Evolutionary conservation across 2,113 vertebrate species (phyloP).

Genomic region (Erinaceus europaeus): DNA sequence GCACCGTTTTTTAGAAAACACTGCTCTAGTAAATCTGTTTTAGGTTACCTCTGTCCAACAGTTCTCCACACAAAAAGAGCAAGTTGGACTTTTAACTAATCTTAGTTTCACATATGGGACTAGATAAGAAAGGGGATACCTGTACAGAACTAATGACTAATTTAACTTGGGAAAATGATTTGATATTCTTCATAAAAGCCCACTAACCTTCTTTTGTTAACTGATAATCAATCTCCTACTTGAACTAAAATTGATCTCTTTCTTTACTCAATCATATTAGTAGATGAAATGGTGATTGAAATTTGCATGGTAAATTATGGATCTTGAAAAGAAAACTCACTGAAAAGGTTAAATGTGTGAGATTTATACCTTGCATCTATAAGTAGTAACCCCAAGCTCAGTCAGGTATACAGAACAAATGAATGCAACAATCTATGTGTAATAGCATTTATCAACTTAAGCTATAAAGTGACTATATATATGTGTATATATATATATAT

Average conservation of each 20-base stretch:
- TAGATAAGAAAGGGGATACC: background rate
- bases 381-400: background rate
- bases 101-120: background rate
- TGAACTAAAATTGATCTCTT: background rate
- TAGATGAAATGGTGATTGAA: conserved; percentile 17
- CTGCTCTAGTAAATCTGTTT: background rate
- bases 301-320: background rate
- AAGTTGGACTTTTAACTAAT: background rate
- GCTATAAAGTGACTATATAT: background rate
- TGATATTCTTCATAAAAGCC: background rate
- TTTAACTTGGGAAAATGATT: background rate
- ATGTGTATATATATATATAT: too few species aligned
- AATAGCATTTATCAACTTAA: conserved; percentile 20
- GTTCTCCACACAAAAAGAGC: background rate
- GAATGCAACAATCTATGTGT: background rate
- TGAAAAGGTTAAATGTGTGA: background rate
- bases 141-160: background rate
- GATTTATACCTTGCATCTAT: background rate
- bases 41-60: background rate
- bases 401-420: background rate
- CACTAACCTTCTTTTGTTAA: conserved; percentile 3
- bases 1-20: background rate
- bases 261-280: background rate
- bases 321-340: background rate
- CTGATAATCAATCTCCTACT: background rate